These are phyloP conservation scores for Syrista parreyssii DNA, from an alignment of 2,888 invertebrate species.

Conservation along the genomic window DNA sequence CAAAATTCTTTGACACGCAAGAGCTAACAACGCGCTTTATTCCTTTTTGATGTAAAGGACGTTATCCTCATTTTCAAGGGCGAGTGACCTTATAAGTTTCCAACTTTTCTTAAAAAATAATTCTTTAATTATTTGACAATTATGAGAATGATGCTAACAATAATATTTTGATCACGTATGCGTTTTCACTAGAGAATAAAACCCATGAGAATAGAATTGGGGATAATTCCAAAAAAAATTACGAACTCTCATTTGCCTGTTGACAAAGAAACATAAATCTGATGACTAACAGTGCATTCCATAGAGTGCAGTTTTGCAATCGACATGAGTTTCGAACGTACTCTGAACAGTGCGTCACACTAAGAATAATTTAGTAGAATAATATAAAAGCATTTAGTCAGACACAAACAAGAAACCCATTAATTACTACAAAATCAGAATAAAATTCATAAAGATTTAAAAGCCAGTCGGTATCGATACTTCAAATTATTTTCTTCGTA, in stretches of 20 bases:
- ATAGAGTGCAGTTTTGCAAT: neutral
- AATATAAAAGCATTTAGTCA: neutral
- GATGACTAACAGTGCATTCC: slow-evolving; percentile 5
- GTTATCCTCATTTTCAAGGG: slow-evolving; percentile 30
- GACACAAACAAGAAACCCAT: neutral
- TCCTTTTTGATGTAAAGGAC: slow-evolving; percentile 28
- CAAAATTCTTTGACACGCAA: neutral
- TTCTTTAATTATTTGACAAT: neutral
- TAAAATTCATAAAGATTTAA: neutral
- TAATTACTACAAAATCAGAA: neutral
- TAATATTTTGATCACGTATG: neutral
- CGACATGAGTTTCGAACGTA: neutral
- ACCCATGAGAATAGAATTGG: neutral
- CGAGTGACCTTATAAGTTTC: neutral
- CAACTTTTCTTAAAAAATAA: neutral
- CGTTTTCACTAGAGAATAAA: neutral
- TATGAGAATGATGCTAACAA: neutral
- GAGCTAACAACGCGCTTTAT: slow-evolving; percentile 31
- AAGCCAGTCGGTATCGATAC: neutral
- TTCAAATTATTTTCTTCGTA: neutral
- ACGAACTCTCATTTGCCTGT: neutral
- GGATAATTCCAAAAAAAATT: neutral
- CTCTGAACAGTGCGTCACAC: neutral
- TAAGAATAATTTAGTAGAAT: neutral
- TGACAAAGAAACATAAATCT: neutral